Conservation (phyloP, 1,140 invertebrate genomes). For the Drosophila sulfurigaster region DNA sequence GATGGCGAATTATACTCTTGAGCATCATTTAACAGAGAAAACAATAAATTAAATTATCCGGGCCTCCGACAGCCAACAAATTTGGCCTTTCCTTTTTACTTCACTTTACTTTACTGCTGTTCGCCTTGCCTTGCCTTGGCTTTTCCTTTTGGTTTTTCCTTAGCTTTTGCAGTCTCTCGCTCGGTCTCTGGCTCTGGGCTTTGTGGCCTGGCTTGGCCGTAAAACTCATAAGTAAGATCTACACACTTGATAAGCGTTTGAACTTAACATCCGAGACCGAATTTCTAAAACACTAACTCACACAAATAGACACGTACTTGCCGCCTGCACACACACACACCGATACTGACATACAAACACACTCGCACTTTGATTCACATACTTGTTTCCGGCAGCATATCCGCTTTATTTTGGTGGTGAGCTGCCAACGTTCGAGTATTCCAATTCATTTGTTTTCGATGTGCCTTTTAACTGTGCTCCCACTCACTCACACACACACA, state of each 20-base stretch:
- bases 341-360: constrained; percentile 24
- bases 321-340: constrained; percentile 23
- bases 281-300: constrained; percentile 82
- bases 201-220: constrained; percentile 40
- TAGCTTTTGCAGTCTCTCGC: neutral
- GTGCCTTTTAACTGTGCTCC: constrained; percentile 64
- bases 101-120: constrained; percentile 13
- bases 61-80: constrained; percentile 74
- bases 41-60: constrained; percentile 83
- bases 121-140: constrained; percentile 19
- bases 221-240: constrained; percentile 82
- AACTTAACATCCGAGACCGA: constrained; percentile 75
- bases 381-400: constrained; percentile 65
- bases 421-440: constrained; percentile 66
- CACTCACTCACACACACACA: constrained; percentile 19
- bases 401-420: constrained; percentile 74
- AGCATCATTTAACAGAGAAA: constrained; percentile 82
- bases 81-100: constrained; percentile 68
- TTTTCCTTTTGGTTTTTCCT: neutral
- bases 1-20: constrained; percentile 76
- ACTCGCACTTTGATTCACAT: constrained; percentile 39
- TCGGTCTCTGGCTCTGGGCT: constrained; percentile 10
- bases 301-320: constrained; percentile 77
- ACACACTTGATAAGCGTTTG: constrained; percentile 80
- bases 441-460: constrained; percentile 82